Conservation (phyloP, 2,797 vertebrate species). For the Potorous gilbertii region DNA sequence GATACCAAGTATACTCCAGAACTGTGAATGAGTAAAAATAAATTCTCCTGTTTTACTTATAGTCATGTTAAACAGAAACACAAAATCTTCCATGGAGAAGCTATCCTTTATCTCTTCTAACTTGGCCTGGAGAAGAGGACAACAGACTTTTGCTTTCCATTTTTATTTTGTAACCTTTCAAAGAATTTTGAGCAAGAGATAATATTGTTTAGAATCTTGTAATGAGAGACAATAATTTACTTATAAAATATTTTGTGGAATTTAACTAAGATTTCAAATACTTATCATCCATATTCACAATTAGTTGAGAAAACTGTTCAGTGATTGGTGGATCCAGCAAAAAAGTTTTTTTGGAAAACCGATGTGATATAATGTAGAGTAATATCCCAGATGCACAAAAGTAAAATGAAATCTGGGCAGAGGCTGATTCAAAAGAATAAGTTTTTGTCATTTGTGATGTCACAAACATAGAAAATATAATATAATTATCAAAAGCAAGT, state of each 20-base stretch:
- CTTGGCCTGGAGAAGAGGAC: slow-evolving; percentile 10
- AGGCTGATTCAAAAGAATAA: neutral
- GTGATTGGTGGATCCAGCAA: neutral
- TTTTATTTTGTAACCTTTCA: slow-evolving; percentile 1
- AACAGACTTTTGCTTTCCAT: neutral
- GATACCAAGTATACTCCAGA: slow-evolving; percentile 7
- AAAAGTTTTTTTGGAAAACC: slow-evolving; percentile 15
- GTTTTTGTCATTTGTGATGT: neutral
- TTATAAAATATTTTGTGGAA: neutral
- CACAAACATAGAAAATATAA: neutral
- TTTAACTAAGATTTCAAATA: neutral
- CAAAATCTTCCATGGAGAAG: neutral
- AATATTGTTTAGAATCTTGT: neutral
- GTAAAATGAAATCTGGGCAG: neutral
- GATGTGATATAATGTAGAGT: neutral
- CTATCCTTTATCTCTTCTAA: neutral
- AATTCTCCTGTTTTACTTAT: neutral
- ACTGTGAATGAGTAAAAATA: neutral
- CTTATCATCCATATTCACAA: neutral
- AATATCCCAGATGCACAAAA: neutral
- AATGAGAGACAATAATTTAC: neutral
- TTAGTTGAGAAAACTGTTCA: neutral
- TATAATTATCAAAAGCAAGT: neutral
- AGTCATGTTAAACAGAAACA: neutral
- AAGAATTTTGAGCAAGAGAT: neutral